Evolutionary conservation across 2,113 vertebrate species (phyloP), one percentile per base, ranked within the genome.

Genomic region (Pavo muticus): DNA sequence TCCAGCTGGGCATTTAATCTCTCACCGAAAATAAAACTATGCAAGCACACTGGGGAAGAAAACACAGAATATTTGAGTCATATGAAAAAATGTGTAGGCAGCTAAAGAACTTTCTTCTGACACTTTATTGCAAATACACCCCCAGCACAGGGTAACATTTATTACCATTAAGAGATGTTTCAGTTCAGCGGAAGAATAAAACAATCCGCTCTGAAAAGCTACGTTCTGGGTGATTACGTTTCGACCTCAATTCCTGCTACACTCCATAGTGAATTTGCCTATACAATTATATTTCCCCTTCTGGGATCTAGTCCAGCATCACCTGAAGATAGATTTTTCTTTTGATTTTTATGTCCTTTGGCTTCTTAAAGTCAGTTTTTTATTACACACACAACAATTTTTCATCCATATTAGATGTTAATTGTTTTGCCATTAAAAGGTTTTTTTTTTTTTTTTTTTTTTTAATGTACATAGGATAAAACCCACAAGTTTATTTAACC

Each of bases 201-300:
- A 93, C 88, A 92, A 94, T 73, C 84, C 60, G 42, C 24, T 10
- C 40, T 12, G 0, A 91, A 92, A 52, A 89, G 61, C 77, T 87
- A 40, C 56, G 17, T 89, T 79, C 84, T 80, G 54, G 24, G 37
- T 73, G 82, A 93, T 96, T 89, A 93, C 64, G 77, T 83, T 89
- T 90, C 91, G 81, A 94, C 93, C 91, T 92, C 75, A 89, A 91
- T 92, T 91, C 74, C 81, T 73, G 48, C n/a, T 92, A 7, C 35
- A 63, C 37, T 84, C 84, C 59, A 39, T 84, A 54, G 59, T 42
- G 88, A 79, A 75, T 82, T 84, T 89, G 39, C 65, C 64, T 47
- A 60, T 72, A 73, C 19, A 82, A 57, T 84, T 82, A 73, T 11
- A 5, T 73, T 92, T 92, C 14, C 11, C n/a, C 78, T 87, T 71